Evolutionary conservation across 2,113 vertebrate genomes (phyloP).

Genomic region (Melospiza melodia): DNA sequence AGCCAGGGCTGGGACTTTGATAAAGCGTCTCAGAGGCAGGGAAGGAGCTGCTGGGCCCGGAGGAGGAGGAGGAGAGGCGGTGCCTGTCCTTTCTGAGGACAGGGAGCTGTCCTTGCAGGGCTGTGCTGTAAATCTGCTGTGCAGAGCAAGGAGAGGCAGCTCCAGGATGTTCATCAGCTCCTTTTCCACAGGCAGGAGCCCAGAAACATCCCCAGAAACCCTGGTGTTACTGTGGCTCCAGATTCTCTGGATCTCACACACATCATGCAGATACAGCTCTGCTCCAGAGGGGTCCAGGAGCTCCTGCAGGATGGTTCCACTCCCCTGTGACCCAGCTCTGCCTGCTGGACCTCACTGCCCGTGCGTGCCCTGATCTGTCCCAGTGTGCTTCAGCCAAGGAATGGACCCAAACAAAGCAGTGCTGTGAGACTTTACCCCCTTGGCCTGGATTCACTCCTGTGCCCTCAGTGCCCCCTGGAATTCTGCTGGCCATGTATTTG

Average conservation of each 20-base stretch:
- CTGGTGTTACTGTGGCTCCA: background rate
- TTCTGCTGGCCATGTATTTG: background rate
- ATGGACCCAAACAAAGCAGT: background rate
- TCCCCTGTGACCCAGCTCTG: background rate
- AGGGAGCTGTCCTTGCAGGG: background rate
- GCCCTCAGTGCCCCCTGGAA: background rate
- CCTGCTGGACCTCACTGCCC: background rate
- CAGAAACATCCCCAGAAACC: background rate
- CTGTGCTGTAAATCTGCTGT: background rate
- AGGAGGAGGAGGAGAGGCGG: background rate
- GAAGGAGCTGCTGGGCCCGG: background rate
- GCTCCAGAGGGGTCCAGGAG: background rate
- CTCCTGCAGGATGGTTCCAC: background rate
- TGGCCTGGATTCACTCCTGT: background rate
- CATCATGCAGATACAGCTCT: accelerated
- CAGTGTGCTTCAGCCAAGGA: background rate
- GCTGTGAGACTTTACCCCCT: background rate
- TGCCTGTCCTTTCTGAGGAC: background rate
- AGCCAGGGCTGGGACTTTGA: background rate
- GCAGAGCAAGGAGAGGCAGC: background rate
- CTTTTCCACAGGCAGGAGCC: background rate
- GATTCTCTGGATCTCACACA: accelerated
- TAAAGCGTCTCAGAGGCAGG: background rate
- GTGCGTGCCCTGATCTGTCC: accelerated
- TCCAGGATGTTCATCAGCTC: background rate